Base-by-base conservation (phyloP, 92 coral and sea anemone genomes). In the Palythoa grandiflora region DNA sequence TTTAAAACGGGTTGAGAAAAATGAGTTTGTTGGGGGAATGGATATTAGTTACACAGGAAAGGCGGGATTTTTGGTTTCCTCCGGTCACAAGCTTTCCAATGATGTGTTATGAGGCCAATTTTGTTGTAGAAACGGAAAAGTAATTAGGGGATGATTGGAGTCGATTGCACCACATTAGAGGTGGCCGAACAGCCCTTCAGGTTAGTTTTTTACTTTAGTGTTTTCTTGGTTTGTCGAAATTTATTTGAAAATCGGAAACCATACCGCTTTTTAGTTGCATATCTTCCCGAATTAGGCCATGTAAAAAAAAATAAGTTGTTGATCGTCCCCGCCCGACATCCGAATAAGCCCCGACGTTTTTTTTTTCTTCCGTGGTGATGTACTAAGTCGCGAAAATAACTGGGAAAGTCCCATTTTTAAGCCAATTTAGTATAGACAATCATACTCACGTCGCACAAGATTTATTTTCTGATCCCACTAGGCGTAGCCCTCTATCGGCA, bases 161-260 rank as follows among this genome's bases (percentile, higher is more conserved):
- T 47, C 52, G 77, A 73, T 9, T 73, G 40, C 77, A 73, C 77
- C 39, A 14, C 47, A 73, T 73, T 17, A 38, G 77, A 73, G 48
- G 77, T 73, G 12, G 48, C 77, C 16, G 77, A 73, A 38, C 40
- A 73, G 77, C 52, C 77, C 77, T 15, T 47, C 47, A 73, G 77
- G 77, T 73, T 16, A 79, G 84, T 17, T 54, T 59, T 59, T 59
- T 59, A 12, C 36, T 68, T 79, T 79, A 53, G 38, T 16, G 16
- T 60, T 79, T 79, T 79, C 65, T 83, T 37, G 51, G 77, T 83
- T 83, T 83, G 57, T 83, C 47, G 77, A 39, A 83, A 55, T 83
- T 83, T 68, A 83, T 61, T 21, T 66, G 77, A 83, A 83, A 83
- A 83, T 83, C 87, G 60, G 51, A 83, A 83, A 83, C 87, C 87